phyloP scores from a whole-genome alignment of 2,888 invertebrate genomes.

The Melanchra persicariae region DNA sequence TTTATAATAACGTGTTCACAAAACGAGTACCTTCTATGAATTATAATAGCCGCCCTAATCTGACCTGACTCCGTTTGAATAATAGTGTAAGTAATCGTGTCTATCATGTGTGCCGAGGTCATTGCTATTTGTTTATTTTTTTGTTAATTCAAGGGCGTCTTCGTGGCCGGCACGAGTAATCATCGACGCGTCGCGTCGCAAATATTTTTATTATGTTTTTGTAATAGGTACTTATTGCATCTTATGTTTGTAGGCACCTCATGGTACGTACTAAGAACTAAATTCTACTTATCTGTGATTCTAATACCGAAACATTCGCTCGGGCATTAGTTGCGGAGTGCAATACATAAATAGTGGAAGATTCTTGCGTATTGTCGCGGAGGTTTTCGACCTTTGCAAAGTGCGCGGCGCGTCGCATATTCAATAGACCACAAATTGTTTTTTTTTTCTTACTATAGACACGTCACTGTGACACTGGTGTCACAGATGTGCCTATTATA shows the following conservation, averaged over 20 bases:
- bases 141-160: constrained; percentile 86
- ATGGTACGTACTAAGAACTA: neutral
- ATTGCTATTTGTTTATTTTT: constrained; percentile 88
- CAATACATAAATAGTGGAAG: constrained; percentile 77
- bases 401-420: constrained; percentile 77
- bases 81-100: constrained; percentile 78
- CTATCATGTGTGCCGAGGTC: constrained; percentile 88
- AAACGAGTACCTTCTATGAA: constrained; percentile 83
- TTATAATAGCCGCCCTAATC: constrained; percentile 87
- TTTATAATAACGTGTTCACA: constrained; percentile 81
- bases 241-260: constrained; percentile 1
- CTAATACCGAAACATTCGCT: constrained; percentile 27
- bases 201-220: constrained; percentile 61
- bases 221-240: constrained; percentile 35
- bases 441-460: constrained; percentile 72
- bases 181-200: constrained; percentile 58
- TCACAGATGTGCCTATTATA: constrained; percentile 63
- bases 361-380: constrained; percentile 80
- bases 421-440: constrained; percentile 76
- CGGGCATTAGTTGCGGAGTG: constrained; percentile 62
- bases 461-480: constrained; percentile 68
- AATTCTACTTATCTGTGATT: constrained; percentile 28
- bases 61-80: constrained; percentile 83
- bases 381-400: constrained; percentile 83
- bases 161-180: constrained; percentile 65